These are phyloP conservation scores for Morphnarchus princeps DNA, from an alignment of 2,113 vertebrate species.

Conservation along the genomic window DNA sequence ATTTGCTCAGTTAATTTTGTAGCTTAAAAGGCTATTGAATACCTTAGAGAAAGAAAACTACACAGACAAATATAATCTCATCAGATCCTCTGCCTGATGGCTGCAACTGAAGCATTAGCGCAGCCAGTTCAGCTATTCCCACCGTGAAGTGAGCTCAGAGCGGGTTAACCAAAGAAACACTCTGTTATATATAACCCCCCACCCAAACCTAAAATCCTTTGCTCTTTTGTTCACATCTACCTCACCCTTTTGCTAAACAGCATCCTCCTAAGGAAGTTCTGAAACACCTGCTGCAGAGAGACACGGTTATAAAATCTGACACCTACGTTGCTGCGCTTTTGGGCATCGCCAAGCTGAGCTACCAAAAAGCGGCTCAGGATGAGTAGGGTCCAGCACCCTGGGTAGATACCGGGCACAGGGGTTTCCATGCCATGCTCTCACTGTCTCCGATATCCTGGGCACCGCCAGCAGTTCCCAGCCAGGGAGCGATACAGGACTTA, in stretches of 20 bases:
- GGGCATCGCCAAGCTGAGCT: background rate
- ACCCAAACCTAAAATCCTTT: background rate
- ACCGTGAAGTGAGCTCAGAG: background rate
- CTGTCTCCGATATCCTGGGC: background rate
- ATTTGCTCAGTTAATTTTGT: background rate
- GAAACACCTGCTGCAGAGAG: background rate
- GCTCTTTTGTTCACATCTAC: background rate
- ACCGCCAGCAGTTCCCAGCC: background rate
- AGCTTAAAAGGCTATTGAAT: background rate
- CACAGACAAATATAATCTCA: background rate
- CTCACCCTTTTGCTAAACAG: background rate
- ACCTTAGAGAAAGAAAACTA: background rate
- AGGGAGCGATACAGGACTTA: background rate
- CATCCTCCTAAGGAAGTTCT: background rate
- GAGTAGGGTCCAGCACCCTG: background rate
- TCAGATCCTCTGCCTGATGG: background rate
- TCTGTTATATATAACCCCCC: background rate
- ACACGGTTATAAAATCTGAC: background rate
- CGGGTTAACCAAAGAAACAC: background rate
- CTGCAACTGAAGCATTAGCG: background rate
- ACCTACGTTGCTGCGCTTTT: fast-evolving
- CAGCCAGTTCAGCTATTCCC: background rate
- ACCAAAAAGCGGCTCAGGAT: background rate
- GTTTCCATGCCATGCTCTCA: background rate
- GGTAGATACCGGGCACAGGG: background rate